phyloP scores from a whole-genome alignment of 2,113 vertebrate genomes.

The Mirounga angustirostris region DNA sequence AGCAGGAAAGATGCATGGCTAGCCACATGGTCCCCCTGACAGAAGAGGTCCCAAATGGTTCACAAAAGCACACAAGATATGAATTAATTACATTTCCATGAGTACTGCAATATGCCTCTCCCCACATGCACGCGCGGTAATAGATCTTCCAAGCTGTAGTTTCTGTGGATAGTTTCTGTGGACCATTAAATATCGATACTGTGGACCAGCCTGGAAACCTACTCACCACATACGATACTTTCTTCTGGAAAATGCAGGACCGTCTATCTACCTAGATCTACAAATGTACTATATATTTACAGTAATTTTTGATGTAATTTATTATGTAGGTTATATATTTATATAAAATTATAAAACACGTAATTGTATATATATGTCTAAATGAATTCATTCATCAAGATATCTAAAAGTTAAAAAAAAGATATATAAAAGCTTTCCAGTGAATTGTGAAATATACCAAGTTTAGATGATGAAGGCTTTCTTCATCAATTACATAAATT shows the following conservation, averaged over 20 bases:
- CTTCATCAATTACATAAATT: not conserved
- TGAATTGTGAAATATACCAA: not conserved
- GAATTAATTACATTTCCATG: rapidly evolving
- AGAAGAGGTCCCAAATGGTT: not conserved
- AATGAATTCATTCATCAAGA: not conserved
- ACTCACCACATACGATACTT: rapidly evolving
- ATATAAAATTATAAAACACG: not conserved
- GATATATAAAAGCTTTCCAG: not conserved
- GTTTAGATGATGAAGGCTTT: not conserved
- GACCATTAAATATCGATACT: rapidly evolving
- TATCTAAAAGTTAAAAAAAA: not conserved
- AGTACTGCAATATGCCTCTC: rapidly evolving
- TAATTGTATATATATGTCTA: not conserved
- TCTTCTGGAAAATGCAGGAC: not conserved
- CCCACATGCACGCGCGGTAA: rapidly evolving
- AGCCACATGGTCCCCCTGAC: rapidly evolving
- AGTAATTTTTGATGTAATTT: not conserved
- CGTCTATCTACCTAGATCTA: not conserved
- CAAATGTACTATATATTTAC: not conserved
- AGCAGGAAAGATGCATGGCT: not conserved
- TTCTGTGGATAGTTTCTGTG: rapidly evolving
- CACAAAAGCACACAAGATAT: rapidly evolving
- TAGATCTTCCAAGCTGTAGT: rapidly evolving
- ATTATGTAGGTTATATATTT: not conserved
- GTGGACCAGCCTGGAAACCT: not conserved